phyloP scores from a whole-genome alignment of 2,888 invertebrate genomes.

The Drosophila kambysellisi region DNA sequence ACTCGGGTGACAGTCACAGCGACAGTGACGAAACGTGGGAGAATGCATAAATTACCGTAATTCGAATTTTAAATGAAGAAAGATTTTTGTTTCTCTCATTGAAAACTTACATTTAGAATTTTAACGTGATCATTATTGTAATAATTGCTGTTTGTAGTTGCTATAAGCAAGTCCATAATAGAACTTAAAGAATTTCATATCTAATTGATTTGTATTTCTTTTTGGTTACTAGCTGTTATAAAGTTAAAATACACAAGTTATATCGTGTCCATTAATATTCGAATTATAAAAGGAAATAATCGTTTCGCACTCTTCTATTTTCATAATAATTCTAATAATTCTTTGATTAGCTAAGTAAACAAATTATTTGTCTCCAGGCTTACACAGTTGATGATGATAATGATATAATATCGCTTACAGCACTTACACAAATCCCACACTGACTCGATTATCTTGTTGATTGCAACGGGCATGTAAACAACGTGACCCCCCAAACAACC shows the following conservation, averaged over 20 bases:
- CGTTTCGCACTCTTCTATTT: too few relatives aligned
- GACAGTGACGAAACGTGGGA: conserved; percentile 57
- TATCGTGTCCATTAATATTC: neutral
- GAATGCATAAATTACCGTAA: conserved; percentile 44
- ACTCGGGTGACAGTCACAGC: conserved; percentile 14
- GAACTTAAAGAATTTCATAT: neutral
- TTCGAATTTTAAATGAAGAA: conserved; percentile 1
- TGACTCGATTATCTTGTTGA: conserved; percentile 32
- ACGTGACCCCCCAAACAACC: conserved; percentile 13
- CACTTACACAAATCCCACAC: conserved; percentile 12
- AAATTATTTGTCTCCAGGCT: neutral
- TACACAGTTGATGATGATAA: conserved; percentile 19
- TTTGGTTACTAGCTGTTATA: neutral
- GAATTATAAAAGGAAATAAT: neutral
- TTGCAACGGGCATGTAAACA: conserved; percentile 43
- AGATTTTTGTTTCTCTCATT: conserved; percentile 2
- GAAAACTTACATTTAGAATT: neutral
- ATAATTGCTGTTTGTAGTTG: neutral
- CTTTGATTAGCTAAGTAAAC: neutral
- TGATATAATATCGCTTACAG: conserved; percentile 19
- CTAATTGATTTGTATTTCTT: neutral
- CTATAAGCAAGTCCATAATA: neutral
- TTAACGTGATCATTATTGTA: neutral
- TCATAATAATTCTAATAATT: neutral
- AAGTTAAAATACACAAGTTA: neutral